These are phyloP conservation scores for Isaurus tuberculatus DNA, from an alignment of 92 coral and sea anemone genomes.

Conservation along the genomic window DNA sequence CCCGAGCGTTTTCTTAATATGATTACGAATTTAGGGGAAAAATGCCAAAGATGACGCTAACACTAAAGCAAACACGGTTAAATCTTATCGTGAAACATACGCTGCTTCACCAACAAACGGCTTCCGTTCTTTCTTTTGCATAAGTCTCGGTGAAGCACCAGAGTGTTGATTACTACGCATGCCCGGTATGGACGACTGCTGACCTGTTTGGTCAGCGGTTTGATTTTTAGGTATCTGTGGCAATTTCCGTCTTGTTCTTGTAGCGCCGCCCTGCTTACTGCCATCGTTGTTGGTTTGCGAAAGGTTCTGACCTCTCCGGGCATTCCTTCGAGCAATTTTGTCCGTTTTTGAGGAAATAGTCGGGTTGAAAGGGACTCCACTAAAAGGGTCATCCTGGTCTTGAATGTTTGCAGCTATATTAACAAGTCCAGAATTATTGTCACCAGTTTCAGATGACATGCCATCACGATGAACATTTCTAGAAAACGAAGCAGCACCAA, in stretches of 20 bases:
- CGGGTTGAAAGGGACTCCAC: slow-evolving; percentile 80
- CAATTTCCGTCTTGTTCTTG: slow-evolving; percentile 28
- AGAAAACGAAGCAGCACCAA: slow-evolving; percentile 33
- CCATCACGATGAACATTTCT: neutral
- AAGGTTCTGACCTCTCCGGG: slow-evolving; percentile 41
- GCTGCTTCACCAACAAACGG: slow-evolving; percentile 7
- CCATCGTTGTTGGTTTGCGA: neutral
- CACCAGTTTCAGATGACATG: neutral
- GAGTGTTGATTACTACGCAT: slow-evolving; percentile 13
- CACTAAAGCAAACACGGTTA: neutral
- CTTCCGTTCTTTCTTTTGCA: slow-evolving; percentile 12
- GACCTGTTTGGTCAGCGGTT: slow-evolving; percentile 26
- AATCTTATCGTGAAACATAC: slow-evolving; percentile 11
- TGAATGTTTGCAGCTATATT: slow-evolving; percentile 76
- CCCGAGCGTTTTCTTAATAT: too few relatives aligned
- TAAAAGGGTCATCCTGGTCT: slow-evolving; percentile 78
- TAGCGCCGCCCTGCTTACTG: slow-evolving; percentile 1
- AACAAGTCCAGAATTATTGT: slow-evolving; percentile 53
- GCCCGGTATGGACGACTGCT: slow-evolving; percentile 22
- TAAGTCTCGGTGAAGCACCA: slow-evolving; percentile 15
- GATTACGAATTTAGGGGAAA: neutral
- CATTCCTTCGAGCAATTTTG: slow-evolving; percentile 57
- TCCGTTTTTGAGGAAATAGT: slow-evolving; percentile 49
- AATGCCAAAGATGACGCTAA: neutral
- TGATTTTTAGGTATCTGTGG: slow-evolving; percentile 31